Conservation (phyloP, 2,113 vertebrate species). For the Collichthys lucidus region DNA sequence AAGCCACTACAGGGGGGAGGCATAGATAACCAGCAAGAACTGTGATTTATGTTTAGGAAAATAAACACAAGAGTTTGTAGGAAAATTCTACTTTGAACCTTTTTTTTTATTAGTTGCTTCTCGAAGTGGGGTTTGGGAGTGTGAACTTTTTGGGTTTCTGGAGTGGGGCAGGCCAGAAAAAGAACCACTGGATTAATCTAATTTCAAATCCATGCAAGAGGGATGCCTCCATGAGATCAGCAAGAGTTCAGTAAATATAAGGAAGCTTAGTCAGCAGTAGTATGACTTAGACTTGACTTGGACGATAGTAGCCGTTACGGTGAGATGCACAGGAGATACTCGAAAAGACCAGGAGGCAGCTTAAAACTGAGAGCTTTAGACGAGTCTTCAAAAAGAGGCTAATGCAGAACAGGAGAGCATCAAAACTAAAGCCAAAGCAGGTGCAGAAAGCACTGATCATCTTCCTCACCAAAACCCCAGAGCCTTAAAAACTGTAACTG, state of each 20-base stretch:
- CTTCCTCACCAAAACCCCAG: neutral
- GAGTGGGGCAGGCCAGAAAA: no score
- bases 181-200: neutral
- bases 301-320: neutral
- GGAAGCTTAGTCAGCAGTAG: slow-evolving; percentile 15
- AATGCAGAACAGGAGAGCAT: neutral
- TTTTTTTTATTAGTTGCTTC: no score
- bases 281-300: neutral
- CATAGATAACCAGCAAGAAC: no score
- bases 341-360: neutral
- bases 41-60: no score
- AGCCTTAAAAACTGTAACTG: neutral
- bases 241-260: neutral
- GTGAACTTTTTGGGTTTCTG: no score
- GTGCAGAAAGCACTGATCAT: neutral
- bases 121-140: no score
- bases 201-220: neutral
- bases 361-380: neutral
- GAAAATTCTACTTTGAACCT: no score
- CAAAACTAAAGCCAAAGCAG: neutral
- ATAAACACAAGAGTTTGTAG: no score
- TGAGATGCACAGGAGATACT: neutral
- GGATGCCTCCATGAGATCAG: neutral
- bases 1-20: no score
- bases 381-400: neutral